These are phyloP conservation scores for Mycetomoellerius zeteki DNA, from an alignment of 1,140 invertebrate genomes.

Conservation along the genomic window DNA sequence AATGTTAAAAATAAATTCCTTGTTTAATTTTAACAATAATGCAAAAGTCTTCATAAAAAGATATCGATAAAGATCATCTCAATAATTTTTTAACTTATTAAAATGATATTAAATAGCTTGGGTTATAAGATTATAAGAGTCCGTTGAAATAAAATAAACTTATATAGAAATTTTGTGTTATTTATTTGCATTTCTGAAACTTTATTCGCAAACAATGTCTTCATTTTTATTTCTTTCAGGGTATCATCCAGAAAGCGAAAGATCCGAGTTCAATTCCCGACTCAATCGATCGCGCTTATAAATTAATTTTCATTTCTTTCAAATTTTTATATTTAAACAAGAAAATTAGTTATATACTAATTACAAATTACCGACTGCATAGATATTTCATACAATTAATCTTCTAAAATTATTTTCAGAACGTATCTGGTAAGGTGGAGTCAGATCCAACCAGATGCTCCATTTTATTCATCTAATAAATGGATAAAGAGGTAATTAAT, in stretches of 20 bases:
- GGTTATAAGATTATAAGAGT: neutral
- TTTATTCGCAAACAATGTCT: conserved; percentile 7
- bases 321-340: neutral
- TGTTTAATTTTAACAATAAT: neutral
- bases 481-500: too few relatives aligned
- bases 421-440: too few relatives aligned
- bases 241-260: too few relatives aligned
- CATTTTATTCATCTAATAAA: too few relatives aligned
- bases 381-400: neutral
- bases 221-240: neutral
- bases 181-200: neutral
- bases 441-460: too few relatives aligned
- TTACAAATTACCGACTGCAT: neutral
- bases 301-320: too few relatives aligned
- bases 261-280: too few relatives aligned
- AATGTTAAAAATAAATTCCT: neutral
- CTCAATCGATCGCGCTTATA: too few relatives aligned
- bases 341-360: neutral
- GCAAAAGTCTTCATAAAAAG: neutral
- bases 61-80: neutral
- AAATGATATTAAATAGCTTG: neutral
- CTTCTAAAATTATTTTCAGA: too few relatives aligned
- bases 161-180: conserved; percentile 3
- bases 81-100: neutral
- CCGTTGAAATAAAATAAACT: neutral